Conservation (phyloP, 2,888 invertebrate species). For the Metacarcinus magister region DNA sequence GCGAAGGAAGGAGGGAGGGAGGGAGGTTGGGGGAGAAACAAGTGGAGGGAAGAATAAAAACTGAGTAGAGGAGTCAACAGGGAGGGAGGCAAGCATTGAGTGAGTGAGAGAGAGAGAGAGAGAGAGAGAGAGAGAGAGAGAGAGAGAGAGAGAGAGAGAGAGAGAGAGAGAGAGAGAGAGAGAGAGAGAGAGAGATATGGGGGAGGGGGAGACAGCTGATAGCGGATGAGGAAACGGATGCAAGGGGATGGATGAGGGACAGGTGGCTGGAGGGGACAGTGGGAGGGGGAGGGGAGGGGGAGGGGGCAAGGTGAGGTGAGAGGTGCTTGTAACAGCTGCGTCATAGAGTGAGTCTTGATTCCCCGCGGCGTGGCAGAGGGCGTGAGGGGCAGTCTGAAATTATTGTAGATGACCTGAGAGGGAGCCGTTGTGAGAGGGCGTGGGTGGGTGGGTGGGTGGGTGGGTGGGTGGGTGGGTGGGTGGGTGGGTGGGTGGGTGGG, state of each 20-base stretch:
- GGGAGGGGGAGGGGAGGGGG: background rate
- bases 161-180: constrained; percentile 56
- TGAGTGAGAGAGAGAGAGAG: background rate
- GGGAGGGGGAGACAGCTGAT: background rate
- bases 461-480: no score
- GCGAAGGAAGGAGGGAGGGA: background rate
- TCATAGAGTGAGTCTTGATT: background rate
- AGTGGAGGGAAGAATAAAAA: background rate
- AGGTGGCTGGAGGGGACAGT: background rate
- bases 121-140: background rate
- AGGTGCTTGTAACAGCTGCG: background rate
- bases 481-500: no score
- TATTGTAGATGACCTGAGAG: constrained; percentile 36
- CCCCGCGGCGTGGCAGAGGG: background rate
- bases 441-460: no score
- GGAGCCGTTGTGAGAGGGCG: background rate
- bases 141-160: background rate
- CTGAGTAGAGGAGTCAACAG: background rate
- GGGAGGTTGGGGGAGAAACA: background rate
- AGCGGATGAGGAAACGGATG: background rate
- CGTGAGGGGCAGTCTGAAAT: background rate
- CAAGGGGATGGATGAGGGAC: constrained; percentile 51
- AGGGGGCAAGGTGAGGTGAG: background rate
- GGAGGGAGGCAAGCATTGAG: background rate
- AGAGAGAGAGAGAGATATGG: background rate